These are phyloP conservation scores for Euplexia lucipara DNA, from an alignment of 2,888 invertebrate species.

Conservation along the genomic window DNA sequence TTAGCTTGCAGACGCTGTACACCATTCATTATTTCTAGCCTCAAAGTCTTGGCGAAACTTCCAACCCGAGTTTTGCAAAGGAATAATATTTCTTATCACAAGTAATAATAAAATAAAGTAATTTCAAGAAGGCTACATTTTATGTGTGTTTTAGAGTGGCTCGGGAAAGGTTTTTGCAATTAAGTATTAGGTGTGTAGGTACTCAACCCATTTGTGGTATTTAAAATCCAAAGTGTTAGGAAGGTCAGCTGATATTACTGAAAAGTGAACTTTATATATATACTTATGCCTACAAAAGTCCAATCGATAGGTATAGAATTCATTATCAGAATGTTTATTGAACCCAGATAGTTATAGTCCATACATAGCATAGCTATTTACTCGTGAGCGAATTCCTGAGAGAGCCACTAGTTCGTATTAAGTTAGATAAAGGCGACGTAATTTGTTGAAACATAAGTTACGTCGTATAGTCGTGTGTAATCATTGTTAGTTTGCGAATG, in stretches of 20 bases:
- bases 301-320: slow-evolving; percentile 12
- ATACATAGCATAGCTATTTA: slow-evolving; percentile 24
- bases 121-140: slow-evolving; percentile 34
- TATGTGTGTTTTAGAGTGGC: slow-evolving; percentile 5
- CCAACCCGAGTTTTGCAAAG: slow-evolving; percentile 37
- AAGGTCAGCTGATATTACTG: slow-evolving; percentile 9
- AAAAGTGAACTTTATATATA: slow-evolving; percentile 16
- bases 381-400: slow-evolving; percentile 43
- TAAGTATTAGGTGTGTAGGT: slow-evolving; percentile 22
- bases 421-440: slow-evolving; percentile 48
- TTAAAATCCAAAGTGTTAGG: slow-evolving; percentile 5
- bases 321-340: slow-evolving; percentile 21
- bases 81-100: slow-evolving; percentile 53
- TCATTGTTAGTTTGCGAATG: slow-evolving; percentile 60
- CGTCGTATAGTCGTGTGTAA: slow-evolving; percentile 49
- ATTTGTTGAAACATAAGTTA: slow-evolving; percentile 60
- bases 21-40: slow-evolving; percentile 59
- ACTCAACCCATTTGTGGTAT: slow-evolving; percentile 2
- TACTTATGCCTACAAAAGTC: not conserved
- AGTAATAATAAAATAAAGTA: slow-evolving; percentile 48
- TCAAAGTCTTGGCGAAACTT: slow-evolving; percentile 56
- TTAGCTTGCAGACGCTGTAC: slow-evolving; percentile 37
- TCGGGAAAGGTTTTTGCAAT: slow-evolving; percentile 25
- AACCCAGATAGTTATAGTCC: slow-evolving; percentile 13
- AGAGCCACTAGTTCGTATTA: slow-evolving; percentile 53